Percentiles rank a stretch among this genome's conserved stretches.
Conservation (phyloP, 2,888 invertebrate genomes). For the Aleiodes leptofemur region DNA sequence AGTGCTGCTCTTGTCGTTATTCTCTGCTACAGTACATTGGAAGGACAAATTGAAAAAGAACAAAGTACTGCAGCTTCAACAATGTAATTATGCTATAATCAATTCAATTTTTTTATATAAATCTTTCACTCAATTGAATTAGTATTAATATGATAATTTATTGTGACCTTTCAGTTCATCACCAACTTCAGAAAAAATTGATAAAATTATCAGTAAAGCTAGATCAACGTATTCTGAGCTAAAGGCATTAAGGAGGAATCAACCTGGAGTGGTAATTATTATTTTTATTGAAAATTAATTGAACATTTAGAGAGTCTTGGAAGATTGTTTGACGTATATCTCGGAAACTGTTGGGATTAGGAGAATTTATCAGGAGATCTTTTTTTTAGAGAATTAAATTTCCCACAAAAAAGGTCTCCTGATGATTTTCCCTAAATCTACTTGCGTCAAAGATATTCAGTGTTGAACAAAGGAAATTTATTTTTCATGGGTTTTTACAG, state of each 20-base stretch:
- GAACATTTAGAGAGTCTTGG: not conserved
- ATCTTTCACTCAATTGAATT: constrained; percentile 3
- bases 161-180: constrained; percentile 59
- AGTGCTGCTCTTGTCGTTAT: constrained; percentile 70
- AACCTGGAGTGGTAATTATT: constrained; percentile 67
- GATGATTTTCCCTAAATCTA: not conserved
- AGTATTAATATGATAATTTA: constrained; percentile 41
- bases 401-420: not conserved
- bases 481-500: constrained; percentile 56
- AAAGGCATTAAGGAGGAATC: constrained; percentile 65
- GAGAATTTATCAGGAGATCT: not conserved
- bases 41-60: constrained; percentile 65
- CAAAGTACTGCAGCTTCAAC: constrained; percentile 49
- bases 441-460: no score
- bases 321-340: no score
- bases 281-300: not conserved
- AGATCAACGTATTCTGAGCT: constrained; percentile 62
- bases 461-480: no score
- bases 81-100: constrained; percentile 40
- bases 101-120: constrained; percentile 15
- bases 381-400: not conserved
- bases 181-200: constrained; percentile 62
- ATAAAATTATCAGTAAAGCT: constrained; percentile 63
- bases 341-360: no score
- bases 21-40: constrained; percentile 69